Evolutionary conservation across 2,797 vertebrate genomes (phyloP).

Genomic region (Siniperca undulata): DNA sequence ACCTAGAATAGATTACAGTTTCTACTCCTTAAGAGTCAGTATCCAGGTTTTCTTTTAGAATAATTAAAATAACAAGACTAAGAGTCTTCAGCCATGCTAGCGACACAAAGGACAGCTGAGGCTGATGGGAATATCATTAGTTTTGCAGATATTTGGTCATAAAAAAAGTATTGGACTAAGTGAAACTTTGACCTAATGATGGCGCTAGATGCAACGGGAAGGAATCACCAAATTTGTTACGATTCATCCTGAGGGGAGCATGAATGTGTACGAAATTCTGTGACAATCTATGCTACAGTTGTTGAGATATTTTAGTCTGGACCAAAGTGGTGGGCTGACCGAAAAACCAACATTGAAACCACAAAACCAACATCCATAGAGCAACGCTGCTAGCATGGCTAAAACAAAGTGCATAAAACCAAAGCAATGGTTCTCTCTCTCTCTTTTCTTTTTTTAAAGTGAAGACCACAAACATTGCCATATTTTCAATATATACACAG

Average conservation of each 20-base stretch:
- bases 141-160: background rate
- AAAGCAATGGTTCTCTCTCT: background rate
- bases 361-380: background rate
- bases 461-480: too few species aligned
- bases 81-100: background rate
- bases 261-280: background rate
- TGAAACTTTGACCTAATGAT: background rate
- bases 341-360: background rate
- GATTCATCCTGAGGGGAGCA: background rate
- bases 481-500: too few species aligned
- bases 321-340: background rate
- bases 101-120: background rate
- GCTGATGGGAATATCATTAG: background rate
- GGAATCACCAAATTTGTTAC: background rate
- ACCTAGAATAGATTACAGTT: slow-evolving; percentile 7
- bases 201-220: background rate
- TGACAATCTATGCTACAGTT: background rate
- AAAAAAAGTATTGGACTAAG: background rate
- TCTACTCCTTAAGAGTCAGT: background rate
- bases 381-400: background rate
- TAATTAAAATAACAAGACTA: slow-evolving; percentile 4
- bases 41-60: slow-evolving; percentile 17
- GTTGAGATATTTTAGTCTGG: background rate
- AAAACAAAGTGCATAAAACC: background rate
- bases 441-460: too few species aligned